Evolutionary conservation across 2,888 invertebrate species (phyloP), one percentile per base, ranked within the genome.

Genomic region (Chaetoderma sp.): DNA sequence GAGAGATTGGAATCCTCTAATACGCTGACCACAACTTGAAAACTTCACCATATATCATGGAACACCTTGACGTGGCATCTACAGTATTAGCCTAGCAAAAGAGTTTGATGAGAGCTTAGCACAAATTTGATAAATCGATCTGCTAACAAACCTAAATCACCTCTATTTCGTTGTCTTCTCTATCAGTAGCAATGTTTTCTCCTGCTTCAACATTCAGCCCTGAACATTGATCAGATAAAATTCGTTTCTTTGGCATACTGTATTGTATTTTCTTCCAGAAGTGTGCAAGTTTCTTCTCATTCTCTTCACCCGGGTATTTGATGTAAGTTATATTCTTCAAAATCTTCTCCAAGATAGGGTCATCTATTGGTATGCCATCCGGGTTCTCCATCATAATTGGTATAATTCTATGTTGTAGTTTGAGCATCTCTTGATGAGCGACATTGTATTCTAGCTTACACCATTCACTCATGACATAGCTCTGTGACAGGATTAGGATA

Each of bases 371-470:
- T 2, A 21, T 52, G 28, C 32, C 52, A 16, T 28, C 28, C 3
- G 32, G 28, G 32, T 52, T 33, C 10, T 52, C 52, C 8, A 52
- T 18, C 18, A 52, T 52, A n/a, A 52, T 8, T 1, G 80, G 80
- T 44, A 80, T 77, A 13, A 80, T 78, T 60, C 69, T 76, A 66
- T 78, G 78, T 62, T 76, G 76, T n/a, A 77, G 67, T 59, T 76
- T 74, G 18, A 80, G 60, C 80, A 80, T 80, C 65, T 80, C 80
- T n/a, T 78, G 78, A 60, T 78, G 80, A 1, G 80, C 80, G 44
- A 75, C 76, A 49, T 80, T 78, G 56, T 78, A 80, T 56, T 80
- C 80, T 71, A 80, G 67, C 6, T 77, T 68, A 54, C 77, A 74
- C 80, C 80, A 80, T 56, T 80, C 78, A 55, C 77, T 77, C 13